Evolutionary conservation across 2,113 vertebrate genomes (phyloP).

Genomic region (Cephalopholis sonnerati): DNA sequence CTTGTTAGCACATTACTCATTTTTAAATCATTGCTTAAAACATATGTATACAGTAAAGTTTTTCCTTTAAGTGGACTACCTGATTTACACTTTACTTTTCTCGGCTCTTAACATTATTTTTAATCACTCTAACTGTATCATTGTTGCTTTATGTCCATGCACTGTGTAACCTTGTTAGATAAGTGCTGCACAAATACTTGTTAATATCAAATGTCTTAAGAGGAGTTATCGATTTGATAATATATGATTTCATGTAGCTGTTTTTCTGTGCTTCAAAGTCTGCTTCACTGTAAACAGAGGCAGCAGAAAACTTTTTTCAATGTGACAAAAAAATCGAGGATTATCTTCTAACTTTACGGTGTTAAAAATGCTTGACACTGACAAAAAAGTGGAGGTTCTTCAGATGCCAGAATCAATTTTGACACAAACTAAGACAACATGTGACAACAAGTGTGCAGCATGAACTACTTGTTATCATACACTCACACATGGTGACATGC

Average conservation of each 20-base stretch:
- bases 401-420: neutral
- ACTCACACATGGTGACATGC: too few species aligned
- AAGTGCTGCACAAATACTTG: too few species aligned
- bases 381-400: neutral
- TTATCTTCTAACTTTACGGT: neutral
- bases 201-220: neutral
- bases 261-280: slow-evolving; percentile 5
- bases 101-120: too few species aligned
- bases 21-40: too few species aligned
- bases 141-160: too few species aligned
- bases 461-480: neutral
- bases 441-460: neutral
- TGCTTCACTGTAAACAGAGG: neutral
- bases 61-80: too few species aligned
- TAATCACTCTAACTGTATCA: too few species aligned
- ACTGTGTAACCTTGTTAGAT: too few species aligned
- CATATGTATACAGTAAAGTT: too few species aligned
- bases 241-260: neutral
- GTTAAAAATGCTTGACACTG: neutral
- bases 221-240: neutral
- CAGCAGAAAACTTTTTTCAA: neutral
- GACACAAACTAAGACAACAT: neutral
- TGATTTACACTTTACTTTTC: too few species aligned
- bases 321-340: neutral
- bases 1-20: too few species aligned